A percentile compares a stretch with the other conserved stretches of the same genome.
Conservation (phyloP, 2,113 vertebrate genomes). For the Aegithalos caudatus region DNA sequence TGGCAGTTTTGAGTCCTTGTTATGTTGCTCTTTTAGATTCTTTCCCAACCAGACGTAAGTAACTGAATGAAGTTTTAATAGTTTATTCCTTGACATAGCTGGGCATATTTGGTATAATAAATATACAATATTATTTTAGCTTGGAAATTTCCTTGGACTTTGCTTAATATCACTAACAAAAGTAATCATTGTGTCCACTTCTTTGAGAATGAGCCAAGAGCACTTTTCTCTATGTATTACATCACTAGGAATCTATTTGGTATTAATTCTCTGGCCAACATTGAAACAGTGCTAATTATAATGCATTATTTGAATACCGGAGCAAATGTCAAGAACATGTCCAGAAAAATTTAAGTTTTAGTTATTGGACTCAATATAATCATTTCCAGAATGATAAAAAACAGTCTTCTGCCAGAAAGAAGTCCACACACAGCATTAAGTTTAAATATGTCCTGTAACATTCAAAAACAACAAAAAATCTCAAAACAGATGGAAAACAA, state of each 20-base stretch:
- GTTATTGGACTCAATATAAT: not conserved
- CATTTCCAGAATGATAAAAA: slow-evolving; percentile 9
- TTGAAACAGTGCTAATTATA: slow-evolving; percentile 48
- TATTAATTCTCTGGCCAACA: slow-evolving; percentile 28
- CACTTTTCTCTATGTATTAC: slow-evolving; percentile 44
- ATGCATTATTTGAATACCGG: slow-evolving; percentile 40
- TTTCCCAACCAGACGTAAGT: not conserved
- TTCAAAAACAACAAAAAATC: not conserved
- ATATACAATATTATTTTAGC: slow-evolving; percentile 43
- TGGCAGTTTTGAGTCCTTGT: not conserved
- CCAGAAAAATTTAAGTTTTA: slow-evolving; percentile 3
- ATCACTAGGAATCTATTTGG: slow-evolving; percentile 57
- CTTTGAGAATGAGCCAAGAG: slow-evolving; percentile 56
- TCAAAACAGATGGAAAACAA: not conserved
- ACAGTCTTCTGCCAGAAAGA: not conserved
- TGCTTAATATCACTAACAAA: slow-evolving; percentile 39
- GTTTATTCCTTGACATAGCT: not conserved
- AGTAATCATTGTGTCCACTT: slow-evolving; percentile 23
- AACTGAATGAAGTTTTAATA: not conserved
- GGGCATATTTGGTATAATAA: not conserved
- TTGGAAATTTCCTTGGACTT: slow-evolving; percentile 28
- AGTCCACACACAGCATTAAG: not conserved
- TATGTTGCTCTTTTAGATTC: not conserved
- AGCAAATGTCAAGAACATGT: not conserved
- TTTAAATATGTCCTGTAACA: not conserved